Percentiles rank a stretch among this genome's conserved stretches.
Evolutionary conservation across 2,797 vertebrate genomes (phyloP).

Genomic region (Pampus argenteus): DNA sequence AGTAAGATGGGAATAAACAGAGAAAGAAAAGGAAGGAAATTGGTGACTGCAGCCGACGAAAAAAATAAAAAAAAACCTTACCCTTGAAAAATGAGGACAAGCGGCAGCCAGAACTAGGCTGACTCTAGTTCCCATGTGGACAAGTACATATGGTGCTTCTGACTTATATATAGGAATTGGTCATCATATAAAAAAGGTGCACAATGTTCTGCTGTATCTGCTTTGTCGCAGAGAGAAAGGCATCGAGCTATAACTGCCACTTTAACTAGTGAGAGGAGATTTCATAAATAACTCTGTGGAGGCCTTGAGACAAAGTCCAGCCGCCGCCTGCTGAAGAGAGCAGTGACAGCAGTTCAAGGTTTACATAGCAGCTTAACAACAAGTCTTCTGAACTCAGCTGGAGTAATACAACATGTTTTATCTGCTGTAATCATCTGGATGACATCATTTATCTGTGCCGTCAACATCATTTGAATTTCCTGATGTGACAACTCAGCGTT

Average conservation of each 20-base stretch:
- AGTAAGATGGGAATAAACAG: slow-evolving; percentile 39
- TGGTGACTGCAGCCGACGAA: slow-evolving; percentile 41
- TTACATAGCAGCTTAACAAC: too few species aligned
- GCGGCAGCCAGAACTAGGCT: slow-evolving; percentile 63
- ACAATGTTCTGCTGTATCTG: background rate
- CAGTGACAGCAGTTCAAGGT: too few species aligned
- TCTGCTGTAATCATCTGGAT: too few species aligned
- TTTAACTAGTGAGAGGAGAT: background rate
- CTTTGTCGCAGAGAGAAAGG: background rate
- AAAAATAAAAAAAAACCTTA: slow-evolving; percentile 47
- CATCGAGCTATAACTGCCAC: background rate
- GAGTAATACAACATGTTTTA: too few species aligned
- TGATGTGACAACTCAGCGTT: too few species aligned
- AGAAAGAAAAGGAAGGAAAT: slow-evolving; percentile 33
- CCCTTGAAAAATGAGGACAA: slow-evolving; percentile 81
- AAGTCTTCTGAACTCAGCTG: too few species aligned
- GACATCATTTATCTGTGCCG: too few species aligned
- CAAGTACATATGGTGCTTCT: slow-evolving; percentile 49
- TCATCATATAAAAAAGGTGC: slow-evolving; percentile 26
- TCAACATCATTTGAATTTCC: too few species aligned
- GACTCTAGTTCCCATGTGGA: slow-evolving; percentile 47
- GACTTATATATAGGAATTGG: slow-evolving; percentile 23
- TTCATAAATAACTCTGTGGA: slow-evolving; percentile 1
- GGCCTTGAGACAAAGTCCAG: slow-evolving; percentile 8
- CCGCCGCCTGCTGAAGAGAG: background rate